phyloP scores from a whole-genome alignment of 2,888 invertebrate genomes.

The Craniophora ligustri region DNA sequence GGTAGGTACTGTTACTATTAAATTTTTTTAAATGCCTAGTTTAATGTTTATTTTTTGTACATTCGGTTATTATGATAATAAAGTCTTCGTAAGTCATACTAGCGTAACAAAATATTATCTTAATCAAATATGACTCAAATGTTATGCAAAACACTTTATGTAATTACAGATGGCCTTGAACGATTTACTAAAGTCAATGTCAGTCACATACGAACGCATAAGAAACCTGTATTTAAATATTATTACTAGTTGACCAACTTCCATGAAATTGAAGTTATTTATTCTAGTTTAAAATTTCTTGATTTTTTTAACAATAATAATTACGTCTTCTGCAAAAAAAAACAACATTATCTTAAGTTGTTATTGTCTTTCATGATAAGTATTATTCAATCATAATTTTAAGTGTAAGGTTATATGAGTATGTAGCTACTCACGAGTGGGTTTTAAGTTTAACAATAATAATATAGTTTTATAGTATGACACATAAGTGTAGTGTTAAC shows the following conservation, averaged over 20 bases:
- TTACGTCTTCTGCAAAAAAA: slow-evolving; percentile 12
- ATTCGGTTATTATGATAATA: too few species aligned
- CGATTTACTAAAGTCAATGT: slow-evolving; percentile 69
- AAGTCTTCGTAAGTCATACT: too few species aligned
- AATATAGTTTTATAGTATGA: background rate
- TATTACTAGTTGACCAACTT: slow-evolving; percentile 36
- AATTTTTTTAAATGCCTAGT: too few species aligned
- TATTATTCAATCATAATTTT: too few species aligned
- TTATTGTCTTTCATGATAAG: too few species aligned
- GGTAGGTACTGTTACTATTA: too few species aligned
- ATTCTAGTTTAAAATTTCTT: slow-evolving; percentile 17
- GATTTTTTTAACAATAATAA: slow-evolving; percentile 7
- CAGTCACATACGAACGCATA: slow-evolving; percentile 63
- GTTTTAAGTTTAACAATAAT: background rate
- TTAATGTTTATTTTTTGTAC: too few species aligned
- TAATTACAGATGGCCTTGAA: slow-evolving; percentile 76
- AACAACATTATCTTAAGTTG: too few species aligned
- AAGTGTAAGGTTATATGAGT: too few species aligned
- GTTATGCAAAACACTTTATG: slow-evolving; percentile 64
- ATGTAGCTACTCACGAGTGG: background rate
- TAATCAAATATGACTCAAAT: slow-evolving; percentile 42
- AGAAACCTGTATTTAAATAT: slow-evolving; percentile 64
- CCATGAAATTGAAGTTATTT: slow-evolving; percentile 31
- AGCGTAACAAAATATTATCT: slow-evolving; percentile 10
- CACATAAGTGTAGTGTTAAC: background rate